These are phyloP conservation scores for Crossocerus cetratus DNA, from an alignment of 2,888 invertebrate species.

Conservation along the genomic window DNA sequence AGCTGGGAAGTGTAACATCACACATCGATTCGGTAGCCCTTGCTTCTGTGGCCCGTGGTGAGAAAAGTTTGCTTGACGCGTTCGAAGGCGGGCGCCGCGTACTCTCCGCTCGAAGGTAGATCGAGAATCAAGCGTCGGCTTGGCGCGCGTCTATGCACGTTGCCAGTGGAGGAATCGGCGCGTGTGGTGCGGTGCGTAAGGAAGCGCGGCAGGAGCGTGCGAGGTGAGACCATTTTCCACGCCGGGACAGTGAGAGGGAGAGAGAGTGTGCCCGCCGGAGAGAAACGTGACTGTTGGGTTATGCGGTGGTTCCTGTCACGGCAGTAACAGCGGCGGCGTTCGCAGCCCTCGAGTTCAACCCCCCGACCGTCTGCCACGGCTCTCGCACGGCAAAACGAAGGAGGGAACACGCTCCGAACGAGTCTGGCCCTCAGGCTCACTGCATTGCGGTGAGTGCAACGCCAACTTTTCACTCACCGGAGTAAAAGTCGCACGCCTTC, in stretches of 20 bases:
- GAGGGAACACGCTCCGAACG: slow-evolving; percentile 62
- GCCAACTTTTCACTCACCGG: slow-evolving; percentile 14
- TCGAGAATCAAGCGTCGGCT: slow-evolving; percentile 18
- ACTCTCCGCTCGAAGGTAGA: slow-evolving; percentile 13
- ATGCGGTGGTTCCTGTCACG: slow-evolving; percentile 66
- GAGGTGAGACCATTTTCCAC: slow-evolving; percentile 36
- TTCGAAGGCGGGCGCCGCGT: slow-evolving; percentile 22
- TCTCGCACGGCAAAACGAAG: slow-evolving; percentile 49
- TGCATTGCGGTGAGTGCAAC: slow-evolving; percentile 70
- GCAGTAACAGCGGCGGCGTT: slow-evolving; percentile 38
- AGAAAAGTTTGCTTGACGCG: slow-evolving; percentile 58
- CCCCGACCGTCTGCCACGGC: slow-evolving; percentile 51
- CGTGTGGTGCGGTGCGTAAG: slow-evolving; percentile 49
- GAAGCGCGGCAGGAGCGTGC: not conserved
- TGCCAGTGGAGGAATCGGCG: slow-evolving; percentile 15
- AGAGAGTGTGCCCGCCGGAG: slow-evolving; percentile 42
- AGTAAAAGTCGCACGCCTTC: not conserved
- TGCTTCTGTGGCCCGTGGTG: slow-evolving; percentile 50
- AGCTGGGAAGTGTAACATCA: slow-evolving; percentile 73
- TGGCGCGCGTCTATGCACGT: slow-evolving; percentile 7
- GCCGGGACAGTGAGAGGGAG: slow-evolving; percentile 4
- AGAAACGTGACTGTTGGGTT: slow-evolving; percentile 61
- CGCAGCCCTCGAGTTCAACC: slow-evolving; percentile 65
- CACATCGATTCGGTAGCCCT: slow-evolving; percentile 73
- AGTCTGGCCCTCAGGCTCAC: slow-evolving; percentile 61